Conservation (phyloP, 2,797 vertebrate species). For the Gymnocypris eckloni region DNA sequence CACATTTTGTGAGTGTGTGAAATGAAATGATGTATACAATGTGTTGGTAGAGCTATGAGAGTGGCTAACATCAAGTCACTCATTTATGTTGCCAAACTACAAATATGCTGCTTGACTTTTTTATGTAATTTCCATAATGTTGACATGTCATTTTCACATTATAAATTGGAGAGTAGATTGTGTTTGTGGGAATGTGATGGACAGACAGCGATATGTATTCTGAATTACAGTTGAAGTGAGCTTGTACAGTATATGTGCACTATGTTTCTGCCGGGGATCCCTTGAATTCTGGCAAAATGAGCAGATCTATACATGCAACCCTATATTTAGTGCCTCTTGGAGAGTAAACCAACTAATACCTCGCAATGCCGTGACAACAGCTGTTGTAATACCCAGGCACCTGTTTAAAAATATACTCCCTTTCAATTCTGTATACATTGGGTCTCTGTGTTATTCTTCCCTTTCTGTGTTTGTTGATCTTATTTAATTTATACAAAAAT, state of each 20-base stretch:
- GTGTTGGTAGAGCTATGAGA: not conserved
- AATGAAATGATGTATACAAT: not conserved
- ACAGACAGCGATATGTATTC: conserved; percentile 3
- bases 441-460: conserved; percentile 17
- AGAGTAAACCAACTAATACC: conserved; percentile 50
- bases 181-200: conserved; percentile 34
- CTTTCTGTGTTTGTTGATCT: not conserved
- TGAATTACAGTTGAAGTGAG: conserved; percentile 35
- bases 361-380: conserved; percentile 38
- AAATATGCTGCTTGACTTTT: conserved; percentile 41
- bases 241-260: conserved; percentile 36
- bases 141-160: conserved; percentile 5
- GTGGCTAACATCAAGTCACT: conserved; percentile 20
- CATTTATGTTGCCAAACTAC: conserved; percentile 40
- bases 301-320: conserved; percentile 46
- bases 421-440: conserved; percentile 28
- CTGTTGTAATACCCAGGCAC: conserved; percentile 46
- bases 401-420: conserved; percentile 52
- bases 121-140: conserved; percentile 15
- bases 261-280: conserved; percentile 55
- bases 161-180: conserved; percentile 4
- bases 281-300: conserved; percentile 32
- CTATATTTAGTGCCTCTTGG: conserved; percentile 56
- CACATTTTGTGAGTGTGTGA: not conserved
- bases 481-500: not conserved